These are phyloP conservation scores for Semnornis frantzii DNA, from an alignment of 2,113 vertebrate species.

Conservation along the genomic window DNA sequence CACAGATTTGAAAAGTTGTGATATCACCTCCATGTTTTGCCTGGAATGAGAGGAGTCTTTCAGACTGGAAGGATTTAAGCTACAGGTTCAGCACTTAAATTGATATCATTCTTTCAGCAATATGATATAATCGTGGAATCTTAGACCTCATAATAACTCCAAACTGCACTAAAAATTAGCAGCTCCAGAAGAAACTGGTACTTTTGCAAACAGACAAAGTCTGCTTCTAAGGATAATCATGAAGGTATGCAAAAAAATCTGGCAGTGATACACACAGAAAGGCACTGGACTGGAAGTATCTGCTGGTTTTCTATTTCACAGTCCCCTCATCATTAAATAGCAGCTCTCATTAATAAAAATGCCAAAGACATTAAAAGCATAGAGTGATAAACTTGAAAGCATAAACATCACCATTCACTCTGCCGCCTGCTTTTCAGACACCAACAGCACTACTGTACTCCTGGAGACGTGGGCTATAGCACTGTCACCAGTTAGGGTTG, in stretches of 20 bases:
- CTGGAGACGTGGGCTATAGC: neutral
- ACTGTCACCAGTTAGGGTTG: no score
- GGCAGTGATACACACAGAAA: neutral
- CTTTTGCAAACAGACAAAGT: neutral
- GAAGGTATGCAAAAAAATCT: neutral
- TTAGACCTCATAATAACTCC: neutral
- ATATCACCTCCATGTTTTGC: conserved; percentile 15
- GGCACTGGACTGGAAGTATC: neutral
- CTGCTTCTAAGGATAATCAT: neutral
- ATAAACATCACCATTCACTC: neutral
- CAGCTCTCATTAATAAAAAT: neutral
- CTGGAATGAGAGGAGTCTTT: conserved; percentile 30
- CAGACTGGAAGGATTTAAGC: neutral
- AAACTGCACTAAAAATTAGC: neutral
- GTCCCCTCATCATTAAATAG: neutral
- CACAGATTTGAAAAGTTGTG: conserved; percentile 10
- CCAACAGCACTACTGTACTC: neutral
- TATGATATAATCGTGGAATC: neutral
- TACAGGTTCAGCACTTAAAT: conserved; percentile 7
- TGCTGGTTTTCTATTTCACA: conserved; percentile 1
- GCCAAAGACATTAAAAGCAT: neutral
- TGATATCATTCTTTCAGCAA: neutral
- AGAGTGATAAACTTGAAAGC: conserved; percentile 4
- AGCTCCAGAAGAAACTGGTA: neutral
- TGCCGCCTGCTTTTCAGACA: neutral